Evolutionary conservation across 2,797 vertebrate species (phyloP).

Genomic region (Trematomus bernacchii): DNA sequence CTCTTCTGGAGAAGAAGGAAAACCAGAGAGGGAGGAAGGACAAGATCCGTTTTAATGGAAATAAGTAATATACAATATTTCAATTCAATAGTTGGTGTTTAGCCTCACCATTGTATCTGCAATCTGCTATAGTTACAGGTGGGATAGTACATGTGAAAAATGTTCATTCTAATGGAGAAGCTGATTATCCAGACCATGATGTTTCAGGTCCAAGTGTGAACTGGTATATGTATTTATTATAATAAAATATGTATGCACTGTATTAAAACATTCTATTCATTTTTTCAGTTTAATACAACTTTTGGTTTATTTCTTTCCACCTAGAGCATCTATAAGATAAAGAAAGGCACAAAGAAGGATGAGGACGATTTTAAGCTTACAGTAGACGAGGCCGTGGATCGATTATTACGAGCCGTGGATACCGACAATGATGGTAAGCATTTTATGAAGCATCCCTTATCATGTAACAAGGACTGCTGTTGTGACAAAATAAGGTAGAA

Average conservation of each 20-base stretch:
- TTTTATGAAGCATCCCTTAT: background rate
- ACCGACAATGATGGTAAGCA: conserved; percentile 79
- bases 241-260: background rate
- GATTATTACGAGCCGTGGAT: conserved; percentile 77
- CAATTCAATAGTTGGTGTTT: background rate
- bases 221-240: no score
- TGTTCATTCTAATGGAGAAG: background rate
- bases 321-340: conserved; percentile 79
- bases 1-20: no score
- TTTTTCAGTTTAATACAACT: background rate
- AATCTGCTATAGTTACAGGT: background rate
- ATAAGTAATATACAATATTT: no score
- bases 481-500: accelerated
- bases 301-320: background rate
- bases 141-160: background rate
- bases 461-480: background rate
- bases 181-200: background rate
- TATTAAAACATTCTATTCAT: background rate
- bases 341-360: conserved; percentile 66
- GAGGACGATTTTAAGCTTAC: conserved; percentile 25
- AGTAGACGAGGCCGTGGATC: conserved; percentile 79
- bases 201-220: background rate
- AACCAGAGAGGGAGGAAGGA: no score
- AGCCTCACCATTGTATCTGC: background rate
- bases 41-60: no score